These are phyloP conservation scores for Caprella mutica DNA, from an alignment of 2,888 invertebrate genomes.

Conservation along the genomic window DNA sequence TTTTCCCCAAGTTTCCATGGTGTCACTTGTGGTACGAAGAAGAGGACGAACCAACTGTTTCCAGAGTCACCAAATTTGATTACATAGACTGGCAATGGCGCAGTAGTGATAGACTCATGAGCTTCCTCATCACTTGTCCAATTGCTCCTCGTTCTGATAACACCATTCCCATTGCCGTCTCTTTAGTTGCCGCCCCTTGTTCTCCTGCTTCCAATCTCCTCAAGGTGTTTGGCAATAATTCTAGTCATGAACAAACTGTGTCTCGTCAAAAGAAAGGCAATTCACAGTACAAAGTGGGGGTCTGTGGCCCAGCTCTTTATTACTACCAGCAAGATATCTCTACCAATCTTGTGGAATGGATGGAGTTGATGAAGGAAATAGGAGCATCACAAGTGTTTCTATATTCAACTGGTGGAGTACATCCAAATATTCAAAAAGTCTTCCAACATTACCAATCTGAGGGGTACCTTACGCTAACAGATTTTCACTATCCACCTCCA, in stretches of 20 bases:
- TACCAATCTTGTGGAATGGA: constrained; percentile 9
- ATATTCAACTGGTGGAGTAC: constrained; percentile 3
- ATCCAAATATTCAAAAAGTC: constrained; percentile 11
- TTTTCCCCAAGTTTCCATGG: too few relatives aligned
- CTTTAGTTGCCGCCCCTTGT: not conserved
- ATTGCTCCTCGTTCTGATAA: not conserved
- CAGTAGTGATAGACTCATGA: not conserved
- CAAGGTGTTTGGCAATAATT: not conserved
- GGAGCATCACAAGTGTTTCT: constrained; percentile 11
- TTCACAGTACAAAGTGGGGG: constrained; percentile 1
- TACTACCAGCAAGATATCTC: constrained; percentile 15
- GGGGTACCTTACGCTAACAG: not conserved
- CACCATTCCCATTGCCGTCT: not conserved
- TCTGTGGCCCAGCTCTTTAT: constrained; percentile 14
- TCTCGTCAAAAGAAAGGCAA: too few relatives aligned
- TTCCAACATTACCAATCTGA: constrained; percentile 3
- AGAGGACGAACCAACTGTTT: too few relatives aligned
- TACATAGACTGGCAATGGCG: constrained; percentile 7
- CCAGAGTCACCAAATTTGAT: too few relatives aligned
- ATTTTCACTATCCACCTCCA: constrained; percentile 13
- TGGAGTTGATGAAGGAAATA: constrained; percentile 4
- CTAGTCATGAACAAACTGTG: too few relatives aligned
- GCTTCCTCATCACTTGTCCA: constrained; percentile 4
- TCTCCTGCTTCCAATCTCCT: constrained; percentile 1
- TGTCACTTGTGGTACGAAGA: too few relatives aligned